phyloP scores from a whole-genome alignment of 2,113 vertebrate genomes.

The Gallinago undulata region DNA sequence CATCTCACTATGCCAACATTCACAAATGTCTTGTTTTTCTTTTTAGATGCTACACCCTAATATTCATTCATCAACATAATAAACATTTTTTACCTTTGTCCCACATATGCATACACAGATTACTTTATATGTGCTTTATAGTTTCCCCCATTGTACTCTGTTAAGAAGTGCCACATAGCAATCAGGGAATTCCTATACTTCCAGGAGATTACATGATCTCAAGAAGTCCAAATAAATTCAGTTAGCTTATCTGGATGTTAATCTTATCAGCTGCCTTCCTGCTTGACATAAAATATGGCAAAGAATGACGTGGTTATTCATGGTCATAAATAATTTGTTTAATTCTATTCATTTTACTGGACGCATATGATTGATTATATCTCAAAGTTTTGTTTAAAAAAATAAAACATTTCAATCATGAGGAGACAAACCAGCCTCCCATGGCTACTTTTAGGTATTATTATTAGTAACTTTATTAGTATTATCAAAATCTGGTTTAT shows the following conservation, averaged over 20 bases:
- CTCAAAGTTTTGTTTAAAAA: not conserved
- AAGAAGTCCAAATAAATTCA: not conserved
- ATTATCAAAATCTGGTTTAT: not conserved
- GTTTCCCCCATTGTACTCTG: not conserved
- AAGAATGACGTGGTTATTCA: not conserved
- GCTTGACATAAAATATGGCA: not conserved
- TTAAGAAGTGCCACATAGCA: not conserved
- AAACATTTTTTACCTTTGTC: not conserved
- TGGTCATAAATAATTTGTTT: not conserved
- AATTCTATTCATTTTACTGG: not conserved
- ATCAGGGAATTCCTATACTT: not conserved
- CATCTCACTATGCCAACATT: not conserved
- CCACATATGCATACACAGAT: not conserved
- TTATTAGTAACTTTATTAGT: not conserved
- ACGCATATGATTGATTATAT: not conserved
- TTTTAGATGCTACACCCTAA: not conserved
- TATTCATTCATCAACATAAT: not conserved
- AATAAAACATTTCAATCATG: not conserved
- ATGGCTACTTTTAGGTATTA: rapidly evolving
- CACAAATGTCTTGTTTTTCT: not conserved
- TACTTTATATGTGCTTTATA: not conserved
- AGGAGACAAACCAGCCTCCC: not conserved
- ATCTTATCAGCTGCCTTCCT: not conserved
- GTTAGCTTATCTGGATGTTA: not conserved
- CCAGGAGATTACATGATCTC: not conserved